Evolutionary conservation across 2,888 invertebrate genomes (phyloP), one percentile per base, ranked within the genome.

Genomic region (Rhingia campestris): DNA sequence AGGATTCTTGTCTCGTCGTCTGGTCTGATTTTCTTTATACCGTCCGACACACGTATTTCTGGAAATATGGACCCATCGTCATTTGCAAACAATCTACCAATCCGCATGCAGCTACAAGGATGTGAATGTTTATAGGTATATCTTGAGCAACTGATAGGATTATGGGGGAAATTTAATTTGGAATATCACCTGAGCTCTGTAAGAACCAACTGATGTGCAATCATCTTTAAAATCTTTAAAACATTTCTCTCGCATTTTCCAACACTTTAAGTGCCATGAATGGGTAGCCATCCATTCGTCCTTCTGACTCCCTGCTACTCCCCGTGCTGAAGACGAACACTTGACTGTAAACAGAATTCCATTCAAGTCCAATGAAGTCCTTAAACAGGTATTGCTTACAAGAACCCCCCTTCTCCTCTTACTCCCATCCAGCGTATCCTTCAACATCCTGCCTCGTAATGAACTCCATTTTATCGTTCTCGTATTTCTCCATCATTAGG

Each of bases 1-100:
- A 53, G 79, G 39, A 82, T 82, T 82, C 73, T 59, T 45, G 79
- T 79, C 82, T 39, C 73, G 73, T 82, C 73, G 66, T 47, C 61
- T 63, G 22, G 43, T 64, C 54, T 61, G 76, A 73, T 67, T 77
- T 77, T 54, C 43, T 39, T 74, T 63, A 70, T 53, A 12, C n/a
- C 6, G 37, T 47, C 47, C 45, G 47, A 47, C 39, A 47, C 30
- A 43, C 4, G 70, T 22, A 12, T 22, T 7, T 6, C 6, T 14
- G 47, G 14, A 22, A 9, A 66, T 67, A 74, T 41, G 22, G 67
- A 63, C 67, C 69, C 63, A 63, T 75, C 51, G 51, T 75, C 51
- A 63, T 63, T 64, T 69, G 47, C 41, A 63, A 72, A 64, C 76
- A 70, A 77, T 56, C 76, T 70, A 49, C 53, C 74, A 66, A 66